These are phyloP conservation scores for Pteria penguin DNA, from an alignment of 2,888 invertebrate species.

Conservation along the genomic window DNA sequence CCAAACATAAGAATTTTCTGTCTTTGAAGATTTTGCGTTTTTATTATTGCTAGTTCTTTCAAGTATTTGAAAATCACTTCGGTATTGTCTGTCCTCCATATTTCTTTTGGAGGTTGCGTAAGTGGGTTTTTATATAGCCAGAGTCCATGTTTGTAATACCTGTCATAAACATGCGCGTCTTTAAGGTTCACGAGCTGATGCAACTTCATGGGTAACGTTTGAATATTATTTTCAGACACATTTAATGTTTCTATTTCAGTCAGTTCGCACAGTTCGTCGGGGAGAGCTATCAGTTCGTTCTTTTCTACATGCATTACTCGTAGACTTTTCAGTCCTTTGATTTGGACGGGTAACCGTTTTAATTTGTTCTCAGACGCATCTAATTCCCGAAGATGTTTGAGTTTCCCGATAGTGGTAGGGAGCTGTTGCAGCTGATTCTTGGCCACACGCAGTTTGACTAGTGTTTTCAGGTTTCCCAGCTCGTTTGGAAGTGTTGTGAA, in stretches of 20 bases:
- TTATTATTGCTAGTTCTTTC: conserved; percentile 71
- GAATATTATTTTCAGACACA: conserved; percentile 74
- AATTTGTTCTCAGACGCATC: conserved; percentile 74
- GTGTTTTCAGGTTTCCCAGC: conserved; percentile 67
- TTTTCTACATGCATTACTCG: conserved; percentile 66
- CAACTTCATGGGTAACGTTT: conserved; percentile 72
- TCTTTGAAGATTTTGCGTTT: conserved; percentile 75
- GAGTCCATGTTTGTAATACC: conserved; percentile 74
- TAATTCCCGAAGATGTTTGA: conserved; percentile 72
- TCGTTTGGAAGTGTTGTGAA: conserved; percentile 72
- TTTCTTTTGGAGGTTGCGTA: conserved; percentile 74
- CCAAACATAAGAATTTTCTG: conserved; percentile 76
- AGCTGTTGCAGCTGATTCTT: conserved; percentile 71
- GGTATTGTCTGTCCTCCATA: conserved; percentile 77
- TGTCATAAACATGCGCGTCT: conserved; percentile 74
- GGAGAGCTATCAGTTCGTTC: conserved; percentile 71
- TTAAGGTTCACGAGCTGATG: conserved; percentile 70
- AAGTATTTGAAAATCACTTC: conserved; percentile 75
- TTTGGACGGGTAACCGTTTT: conserved; percentile 67
- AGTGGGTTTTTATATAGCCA: conserved; percentile 79
- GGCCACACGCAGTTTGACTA: conserved; percentile 65
- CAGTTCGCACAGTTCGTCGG: conserved; percentile 75
- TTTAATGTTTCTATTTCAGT: conserved; percentile 76
- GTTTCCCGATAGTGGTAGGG: conserved; percentile 67
- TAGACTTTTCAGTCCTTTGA: conserved; percentile 71